These are phyloP conservation scores for Excalfactoria chinensis DNA, from an alignment of 2,113 vertebrate species.

Conservation along the genomic window DNA sequence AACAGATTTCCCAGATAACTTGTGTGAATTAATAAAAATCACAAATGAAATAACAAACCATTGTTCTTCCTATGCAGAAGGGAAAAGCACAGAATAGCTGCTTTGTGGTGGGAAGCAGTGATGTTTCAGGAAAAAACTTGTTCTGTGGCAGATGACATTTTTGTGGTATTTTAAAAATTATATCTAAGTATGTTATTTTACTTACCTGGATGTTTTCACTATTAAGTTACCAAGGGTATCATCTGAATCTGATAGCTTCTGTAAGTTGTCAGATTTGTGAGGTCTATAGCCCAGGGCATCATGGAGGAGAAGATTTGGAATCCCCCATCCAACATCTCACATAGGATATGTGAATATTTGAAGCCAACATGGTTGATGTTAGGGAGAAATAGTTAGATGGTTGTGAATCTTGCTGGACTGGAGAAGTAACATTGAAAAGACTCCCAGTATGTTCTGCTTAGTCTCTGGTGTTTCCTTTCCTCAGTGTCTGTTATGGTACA, in stretches of 20 bases:
- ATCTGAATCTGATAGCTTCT: not conserved
- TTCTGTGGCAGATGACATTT: not conserved
- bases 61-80: not conserved
- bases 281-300: not conserved
- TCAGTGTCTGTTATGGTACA: not conserved
- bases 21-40: constrained; percentile 24
- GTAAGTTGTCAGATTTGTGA: rapidly evolving
- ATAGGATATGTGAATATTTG: not conserved
- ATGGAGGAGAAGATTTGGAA: not conserved
- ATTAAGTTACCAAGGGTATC: not conserved
- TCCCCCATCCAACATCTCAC: not conserved
- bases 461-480: not conserved
- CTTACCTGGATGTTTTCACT: not conserved
- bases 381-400: not conserved
- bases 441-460: not conserved
- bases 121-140: not conserved
- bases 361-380: not conserved
- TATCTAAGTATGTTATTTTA: constrained; percentile 3
- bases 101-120: not conserved
- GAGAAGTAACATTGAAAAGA: not conserved
- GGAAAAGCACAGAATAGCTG: not conserved
- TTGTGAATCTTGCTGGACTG: not conserved
- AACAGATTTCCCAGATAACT: constrained; percentile 29
- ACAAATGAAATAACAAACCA: not conserved
- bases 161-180: not conserved